A percentile compares a stretch with the other conserved stretches of the same genome.
Evolutionary conservation across 2,888 invertebrate genomes (phyloP).

Genomic region (Tineola bisselliella): DNA sequence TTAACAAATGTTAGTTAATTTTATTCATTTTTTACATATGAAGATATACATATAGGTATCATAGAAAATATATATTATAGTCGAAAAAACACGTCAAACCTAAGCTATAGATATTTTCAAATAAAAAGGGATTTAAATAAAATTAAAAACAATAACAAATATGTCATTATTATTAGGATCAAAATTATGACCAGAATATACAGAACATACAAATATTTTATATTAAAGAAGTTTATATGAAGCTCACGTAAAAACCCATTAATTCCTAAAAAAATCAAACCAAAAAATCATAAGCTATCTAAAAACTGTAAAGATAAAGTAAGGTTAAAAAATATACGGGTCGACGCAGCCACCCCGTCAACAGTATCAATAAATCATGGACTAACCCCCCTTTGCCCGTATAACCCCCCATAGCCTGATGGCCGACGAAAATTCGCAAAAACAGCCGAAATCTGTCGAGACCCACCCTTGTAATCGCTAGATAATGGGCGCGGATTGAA

Average conservation of each 20-base stretch:
- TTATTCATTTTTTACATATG: no score
- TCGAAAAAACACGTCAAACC: no score
- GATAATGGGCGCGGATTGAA: slow-evolving; percentile 61
- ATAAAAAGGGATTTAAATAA: no score
- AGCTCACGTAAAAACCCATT: background rate
- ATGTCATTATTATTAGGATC: no score
- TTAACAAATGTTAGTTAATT: background rate
- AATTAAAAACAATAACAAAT: no score
- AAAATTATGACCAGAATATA: no score
- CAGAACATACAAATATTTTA: no score
- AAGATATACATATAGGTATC: no score
- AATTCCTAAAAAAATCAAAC: background rate
- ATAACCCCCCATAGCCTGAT: slow-evolving; percentile 15
- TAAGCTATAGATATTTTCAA: no score
- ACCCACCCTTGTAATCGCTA: slow-evolving; percentile 62
- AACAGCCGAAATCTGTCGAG: slow-evolving; percentile 57
- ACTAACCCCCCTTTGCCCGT: slow-evolving; percentile 24
- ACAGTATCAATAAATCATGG: slow-evolving; percentile 52
- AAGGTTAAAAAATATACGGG: slow-evolving; percentile 45
- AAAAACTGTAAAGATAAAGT: slow-evolving; percentile 44
- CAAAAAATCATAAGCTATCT: slow-evolving; percentile 23
- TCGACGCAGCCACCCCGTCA: slow-evolving; percentile 32
- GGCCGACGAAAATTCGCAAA: slow-evolving; percentile 30
- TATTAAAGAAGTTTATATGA: no score
- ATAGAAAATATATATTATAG: no score